Percentiles rank a stretch among this genome's conserved stretches.
phyloP scores from a whole-genome alignment of 2,113 vertebrate species.

The Oncorhynchus tshawytscha region DNA sequence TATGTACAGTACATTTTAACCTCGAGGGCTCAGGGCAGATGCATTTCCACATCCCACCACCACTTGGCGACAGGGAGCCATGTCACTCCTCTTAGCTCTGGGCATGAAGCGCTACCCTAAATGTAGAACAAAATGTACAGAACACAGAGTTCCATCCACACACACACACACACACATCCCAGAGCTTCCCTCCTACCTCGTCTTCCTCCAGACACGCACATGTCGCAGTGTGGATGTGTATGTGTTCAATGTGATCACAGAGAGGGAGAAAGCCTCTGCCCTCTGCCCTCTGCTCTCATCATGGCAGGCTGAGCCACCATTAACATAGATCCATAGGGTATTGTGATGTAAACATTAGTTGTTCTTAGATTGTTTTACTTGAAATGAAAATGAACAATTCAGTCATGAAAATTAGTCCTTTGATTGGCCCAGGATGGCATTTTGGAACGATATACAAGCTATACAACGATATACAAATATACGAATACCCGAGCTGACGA shows the following conservation, averaged over 20 bases:
- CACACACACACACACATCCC: slow-evolving; percentile 9
- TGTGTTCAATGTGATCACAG: slow-evolving; percentile 3
- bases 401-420: too few relatives aligned
- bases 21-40: neutral
- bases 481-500: too few relatives aligned
- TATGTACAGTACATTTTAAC: neutral
- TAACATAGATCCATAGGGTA: neutral
- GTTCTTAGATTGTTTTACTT: neutral
- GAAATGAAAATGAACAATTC: neutral
- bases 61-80: slow-evolving; percentile 39
- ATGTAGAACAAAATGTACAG: slow-evolving; percentile 62
- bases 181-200: neutral
- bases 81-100: neutral
- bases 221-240: neutral
- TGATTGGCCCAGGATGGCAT: too few relatives aligned
- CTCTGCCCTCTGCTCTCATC: neutral
- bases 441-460: too few relatives aligned
- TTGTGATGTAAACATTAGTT: neutral
- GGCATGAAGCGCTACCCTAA: neutral
- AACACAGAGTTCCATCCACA: slow-evolving; percentile 49
- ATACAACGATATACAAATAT: too few relatives aligned
- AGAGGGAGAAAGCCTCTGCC: neutral
- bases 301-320: neutral
- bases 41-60: slow-evolving; percentile 29
- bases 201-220: neutral